Conservation (phyloP, 2,113 vertebrate species). For the Gorsachius goisagi region DNA sequence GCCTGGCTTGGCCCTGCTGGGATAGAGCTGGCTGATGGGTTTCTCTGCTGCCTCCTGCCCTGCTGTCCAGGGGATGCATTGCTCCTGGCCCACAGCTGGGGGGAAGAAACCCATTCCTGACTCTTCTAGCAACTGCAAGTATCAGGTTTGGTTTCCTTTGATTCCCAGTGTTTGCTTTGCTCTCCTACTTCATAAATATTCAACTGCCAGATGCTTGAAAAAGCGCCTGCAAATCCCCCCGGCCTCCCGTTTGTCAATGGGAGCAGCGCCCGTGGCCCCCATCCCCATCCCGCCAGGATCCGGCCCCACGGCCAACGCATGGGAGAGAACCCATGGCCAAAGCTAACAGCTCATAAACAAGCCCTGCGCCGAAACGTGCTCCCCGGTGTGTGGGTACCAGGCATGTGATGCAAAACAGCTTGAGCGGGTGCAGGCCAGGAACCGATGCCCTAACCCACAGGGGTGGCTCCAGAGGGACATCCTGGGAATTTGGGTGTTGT, state of each 20-base stretch:
- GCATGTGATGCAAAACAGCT: fast-evolving
- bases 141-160: not conserved
- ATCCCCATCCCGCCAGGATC: not conserved
- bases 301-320: fast-evolving
- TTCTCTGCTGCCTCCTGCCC: not conserved
- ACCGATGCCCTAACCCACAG: fast-evolving
- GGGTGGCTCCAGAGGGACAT: not conserved
- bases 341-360: not conserved
- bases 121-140: not conserved
- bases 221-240: not conserved
- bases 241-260: not conserved
- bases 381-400: fast-evolving
- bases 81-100: not conserved
- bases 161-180: not conserved
- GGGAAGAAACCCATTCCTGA: not conserved
- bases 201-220: not conserved
- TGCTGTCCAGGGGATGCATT: fast-evolving
- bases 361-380: fast-evolving
- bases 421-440: fast-evolving
- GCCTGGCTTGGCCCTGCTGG: too few relatives aligned
- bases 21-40: not conserved
- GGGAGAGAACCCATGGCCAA: not conserved
- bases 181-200: conserved; percentile 28
- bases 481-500: fast-evolving
- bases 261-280: not conserved